These are phyloP conservation scores for Linepithema humile DNA, from an alignment of 1,140 invertebrate genomes.

Conservation along the genomic window DNA sequence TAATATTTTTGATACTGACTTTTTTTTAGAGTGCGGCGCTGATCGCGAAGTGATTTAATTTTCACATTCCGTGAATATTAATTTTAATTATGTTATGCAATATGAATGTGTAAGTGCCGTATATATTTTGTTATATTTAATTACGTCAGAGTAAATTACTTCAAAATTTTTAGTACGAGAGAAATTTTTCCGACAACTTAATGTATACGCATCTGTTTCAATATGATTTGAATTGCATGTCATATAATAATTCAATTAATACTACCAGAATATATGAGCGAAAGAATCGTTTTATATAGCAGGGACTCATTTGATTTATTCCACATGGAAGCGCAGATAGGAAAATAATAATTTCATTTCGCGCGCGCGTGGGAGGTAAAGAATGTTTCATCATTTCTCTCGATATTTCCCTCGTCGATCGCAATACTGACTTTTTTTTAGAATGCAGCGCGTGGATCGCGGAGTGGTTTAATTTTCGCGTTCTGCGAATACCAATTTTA, in stretches of 20 bases:
- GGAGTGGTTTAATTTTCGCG: conserved; percentile 28
- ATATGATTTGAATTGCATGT: not conserved
- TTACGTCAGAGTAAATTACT: not conserved
- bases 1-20: no score
- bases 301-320: conserved; percentile 4
- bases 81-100: not conserved
- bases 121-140: no score
- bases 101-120: not conserved
- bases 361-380: not conserved
- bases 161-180: no score
- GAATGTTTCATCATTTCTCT: conserved; percentile 29
- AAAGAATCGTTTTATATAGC: not conserved
- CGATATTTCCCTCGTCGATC: conserved; percentile 31
- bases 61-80: no score
- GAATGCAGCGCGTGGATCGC: not conserved
- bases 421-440: not conserved
- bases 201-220: no score
- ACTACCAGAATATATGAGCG: not conserved
- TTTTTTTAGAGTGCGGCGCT: no score
- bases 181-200: no score
- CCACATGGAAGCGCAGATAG: not conserved
- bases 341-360: conserved; percentile 43
- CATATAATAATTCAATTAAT: not conserved
- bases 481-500: conserved; percentile 40
- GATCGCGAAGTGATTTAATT: no score